Evolutionary conservation across 2,113 vertebrate species (phyloP).

Genomic region (Hylia prasina): DNA sequence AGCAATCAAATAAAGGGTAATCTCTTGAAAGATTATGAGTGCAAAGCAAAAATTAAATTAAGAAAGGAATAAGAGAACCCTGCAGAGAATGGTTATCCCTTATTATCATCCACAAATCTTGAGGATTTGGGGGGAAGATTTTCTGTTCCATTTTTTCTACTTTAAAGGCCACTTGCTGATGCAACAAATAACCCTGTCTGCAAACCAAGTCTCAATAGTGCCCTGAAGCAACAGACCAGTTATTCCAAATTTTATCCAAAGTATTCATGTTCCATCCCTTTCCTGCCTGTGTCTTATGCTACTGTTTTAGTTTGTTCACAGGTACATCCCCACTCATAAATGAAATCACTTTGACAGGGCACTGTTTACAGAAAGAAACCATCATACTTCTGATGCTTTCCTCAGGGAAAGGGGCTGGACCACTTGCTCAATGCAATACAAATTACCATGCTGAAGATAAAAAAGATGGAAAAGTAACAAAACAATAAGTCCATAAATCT

Average conservation of each 20-base stretch:
- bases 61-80: neutral
- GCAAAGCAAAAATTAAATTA: neutral
- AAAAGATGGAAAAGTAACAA: neutral
- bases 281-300: neutral
- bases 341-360: neutral
- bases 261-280: neutral
- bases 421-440: neutral
- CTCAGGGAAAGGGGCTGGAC: neutral
- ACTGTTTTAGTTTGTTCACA: neutral
- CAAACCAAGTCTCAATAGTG: neutral
- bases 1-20: slow-evolving; percentile 3
- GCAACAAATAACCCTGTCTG: neutral
- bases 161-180: neutral
- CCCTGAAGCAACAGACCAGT: neutral
- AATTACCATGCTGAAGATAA: neutral
- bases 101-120: neutral
- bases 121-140: neutral
- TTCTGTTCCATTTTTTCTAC: neutral
- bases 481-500: neutral
- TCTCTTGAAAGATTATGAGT: neutral
- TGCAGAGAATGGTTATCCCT: neutral
- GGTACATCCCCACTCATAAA: neutral
- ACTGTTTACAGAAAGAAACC: neutral
- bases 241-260: neutral
- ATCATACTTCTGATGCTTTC: neutral